phyloP scores from a whole-genome alignment of 2,797 vertebrate species.

The Malacoraja senta region DNA sequence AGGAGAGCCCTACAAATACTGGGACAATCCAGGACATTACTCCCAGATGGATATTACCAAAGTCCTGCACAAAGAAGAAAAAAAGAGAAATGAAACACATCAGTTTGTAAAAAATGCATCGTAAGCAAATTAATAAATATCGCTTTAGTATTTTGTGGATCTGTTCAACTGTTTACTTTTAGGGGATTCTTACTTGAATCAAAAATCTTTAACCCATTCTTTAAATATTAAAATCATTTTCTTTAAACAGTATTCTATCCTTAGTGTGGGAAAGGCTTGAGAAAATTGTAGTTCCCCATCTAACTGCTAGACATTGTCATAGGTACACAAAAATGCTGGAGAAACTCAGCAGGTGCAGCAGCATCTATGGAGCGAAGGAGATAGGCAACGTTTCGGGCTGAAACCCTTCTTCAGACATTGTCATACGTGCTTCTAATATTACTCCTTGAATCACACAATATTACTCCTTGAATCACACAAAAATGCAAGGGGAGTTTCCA shows the following conservation, averaged over 20 bases:
- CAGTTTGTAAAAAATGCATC: too few relatives aligned
- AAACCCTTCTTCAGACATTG: too few relatives aligned
- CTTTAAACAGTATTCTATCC: not conserved
- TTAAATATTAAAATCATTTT: not conserved
- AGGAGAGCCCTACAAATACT: conserved; percentile 89
- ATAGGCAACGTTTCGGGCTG: too few relatives aligned
- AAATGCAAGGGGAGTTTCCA: not conserved
- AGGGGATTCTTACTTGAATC: not conserved
- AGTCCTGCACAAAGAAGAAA: conserved; percentile 67
- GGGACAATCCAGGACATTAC: conserved; percentile 96
- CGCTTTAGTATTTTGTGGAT: not conserved
- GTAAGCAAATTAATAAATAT: not conserved
- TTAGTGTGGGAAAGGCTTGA: not conserved
- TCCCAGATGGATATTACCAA: conserved; percentile 81
- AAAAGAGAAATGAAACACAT: not conserved
- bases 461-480: not conserved
- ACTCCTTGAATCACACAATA: not conserved
- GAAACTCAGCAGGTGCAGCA: too few relatives aligned
- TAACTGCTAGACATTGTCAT: not conserved
- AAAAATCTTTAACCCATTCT: not conserved
- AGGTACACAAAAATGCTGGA: too few relatives aligned
- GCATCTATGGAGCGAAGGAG: too few relatives aligned
- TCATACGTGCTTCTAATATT: not conserved
- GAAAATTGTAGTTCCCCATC: not conserved
- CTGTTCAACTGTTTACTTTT: not conserved